Evolutionary conservation across 2,797 vertebrate genomes (phyloP), one percentile per base, ranked within the genome.

Genomic region (Potorous gilbertii): DNA sequence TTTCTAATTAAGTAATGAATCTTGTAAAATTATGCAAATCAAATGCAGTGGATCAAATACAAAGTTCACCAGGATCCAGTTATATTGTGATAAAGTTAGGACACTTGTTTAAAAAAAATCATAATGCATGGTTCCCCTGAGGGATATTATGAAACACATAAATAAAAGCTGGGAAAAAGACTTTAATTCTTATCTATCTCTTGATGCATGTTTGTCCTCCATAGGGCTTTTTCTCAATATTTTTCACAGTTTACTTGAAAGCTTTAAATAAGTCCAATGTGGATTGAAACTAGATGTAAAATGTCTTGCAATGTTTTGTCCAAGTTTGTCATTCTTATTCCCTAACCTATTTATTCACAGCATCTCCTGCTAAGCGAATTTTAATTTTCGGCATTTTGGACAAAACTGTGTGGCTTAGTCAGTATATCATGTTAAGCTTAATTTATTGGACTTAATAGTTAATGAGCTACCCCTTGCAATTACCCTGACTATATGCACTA

Each of bases 11-110:
- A 81, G 21, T 93, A 91, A 57, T 9, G 34, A 10, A 54, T 62
- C 92, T 55, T 87, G 94, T 9, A 1, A 8, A 94, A 96, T 93
- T 57, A 93, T 93, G 50, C 8, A 93, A 95, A 93, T 66, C 5
- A 56, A 95, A 92, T 56, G 74, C 9, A 81, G 4, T 21, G 3
- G 92, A 54, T 27, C 62, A 92, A 95, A n/a, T 46, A 66, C 24
- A 90, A 66, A 21, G 81, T 55, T 59, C 94, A 93, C 16, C 6
- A 93, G 54, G 21, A 12, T 87, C n/a, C 50, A 87, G 11, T 1
- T 52, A 93, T 12, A 2, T 46, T 34, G 92, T 21, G 90, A 55
- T 52, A 94, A 93, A 92, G 52, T 46, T 24, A 62, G 40, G 31
- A 8, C 90, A 81, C 55, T 96, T 16, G 34, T 46, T 96, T 92